Conservation (phyloP, 2,888 invertebrate species). For the Yponomeuta sedellus region DNA sequence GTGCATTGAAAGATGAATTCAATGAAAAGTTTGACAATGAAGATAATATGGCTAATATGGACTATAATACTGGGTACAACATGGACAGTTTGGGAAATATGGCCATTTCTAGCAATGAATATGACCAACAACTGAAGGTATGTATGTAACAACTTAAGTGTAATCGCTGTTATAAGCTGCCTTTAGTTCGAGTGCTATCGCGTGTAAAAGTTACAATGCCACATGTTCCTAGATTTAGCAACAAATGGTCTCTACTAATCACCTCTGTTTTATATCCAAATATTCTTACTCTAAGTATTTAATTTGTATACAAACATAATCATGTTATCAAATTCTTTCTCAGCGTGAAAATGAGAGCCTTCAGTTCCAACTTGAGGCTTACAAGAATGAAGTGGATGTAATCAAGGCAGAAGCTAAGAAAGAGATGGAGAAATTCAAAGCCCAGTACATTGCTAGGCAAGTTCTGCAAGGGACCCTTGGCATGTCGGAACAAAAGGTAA, state of each 20-base stretch:
- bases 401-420: conserved; percentile 87
- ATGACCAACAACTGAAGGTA: conserved; percentile 54
- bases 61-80: conserved; percentile 35
- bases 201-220: no score
- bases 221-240: no score
- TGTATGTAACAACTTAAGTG: neutral
- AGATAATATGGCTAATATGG: conserved; percentile 32
- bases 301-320: no score
- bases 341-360: conserved; percentile 93
- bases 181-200: no score
- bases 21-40: conserved; percentile 58
- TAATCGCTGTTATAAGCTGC: no score
- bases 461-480: conserved; percentile 60
- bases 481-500: conserved; percentile 19
- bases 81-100: conserved; percentile 28
- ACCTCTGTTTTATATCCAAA: no score
- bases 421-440: conserved; percentile 86
- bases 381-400: conserved; percentile 94
- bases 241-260: no score
- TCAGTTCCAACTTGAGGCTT: conserved; percentile 93
- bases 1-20: conserved; percentile 61
- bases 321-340: conserved; percentile 19
- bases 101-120: conserved; percentile 33
- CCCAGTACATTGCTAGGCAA: conserved; percentile 83
- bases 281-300: no score